Evolutionary conservation across 2,113 vertebrate species (phyloP), one percentile per base, ranked within the genome.

Genomic region (Etia nguti): DNA sequence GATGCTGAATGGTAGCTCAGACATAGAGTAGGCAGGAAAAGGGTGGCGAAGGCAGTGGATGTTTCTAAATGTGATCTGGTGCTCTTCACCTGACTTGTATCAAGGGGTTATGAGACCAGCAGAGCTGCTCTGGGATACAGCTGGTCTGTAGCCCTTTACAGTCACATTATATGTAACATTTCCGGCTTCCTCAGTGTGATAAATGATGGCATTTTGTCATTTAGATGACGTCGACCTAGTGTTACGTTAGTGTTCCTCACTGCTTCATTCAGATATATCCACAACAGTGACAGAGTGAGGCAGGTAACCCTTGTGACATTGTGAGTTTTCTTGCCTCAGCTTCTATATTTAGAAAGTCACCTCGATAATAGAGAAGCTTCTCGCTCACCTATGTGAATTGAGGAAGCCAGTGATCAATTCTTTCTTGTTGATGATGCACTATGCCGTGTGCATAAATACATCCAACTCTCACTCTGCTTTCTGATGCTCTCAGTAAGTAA

Each of bases 1-100:
- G 87, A 92, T 91, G 85, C 89, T 79, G 75, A 89, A 86, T 15
- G 5, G 79, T 84, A 24, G 24, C 81, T n/a, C 80, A 57, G 56
- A 73, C 82, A 73, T 8, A 31, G 55, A 22, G 68, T 7, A 54
- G 85, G 79, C 22, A 79, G 81, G 50, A 79, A 46, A 60, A 12
- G 34, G 56, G 34, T 73, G 31, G 59, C 54, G 22, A n/a, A 55
- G 22, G 20, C 65, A 26, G 26, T 79, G 34, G 29, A 8, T 77
- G 80, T 41, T 81, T n/a, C 26, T 12, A 56, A 80, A 31, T 43
- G 50, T 55, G 65, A 59, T 73, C 36, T 59, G 22, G 54, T 57
- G 46, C 48, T 77, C 46, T 13, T 77, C 36, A 29, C 70, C 43
- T 20, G 3, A 26, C 12, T 52, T 77, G 18, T 48, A 52, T 52